Conservation (phyloP, 2,888 invertebrate genomes). For the Ochropleura leucogaster region DNA sequence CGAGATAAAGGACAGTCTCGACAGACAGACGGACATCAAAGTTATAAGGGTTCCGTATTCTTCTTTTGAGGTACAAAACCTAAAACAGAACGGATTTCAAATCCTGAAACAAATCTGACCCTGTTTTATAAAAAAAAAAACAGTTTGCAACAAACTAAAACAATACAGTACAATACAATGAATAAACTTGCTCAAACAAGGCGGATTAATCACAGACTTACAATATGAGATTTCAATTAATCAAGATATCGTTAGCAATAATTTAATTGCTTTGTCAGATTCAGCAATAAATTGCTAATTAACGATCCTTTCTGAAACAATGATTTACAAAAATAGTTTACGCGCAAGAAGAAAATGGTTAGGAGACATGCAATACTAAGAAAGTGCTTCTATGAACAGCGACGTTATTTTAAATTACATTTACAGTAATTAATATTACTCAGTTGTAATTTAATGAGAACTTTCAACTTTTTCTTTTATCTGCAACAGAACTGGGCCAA, state of each 20-base stretch:
- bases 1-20: no score
- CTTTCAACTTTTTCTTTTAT: no score
- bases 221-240: conserved; percentile 25
- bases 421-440: neutral
- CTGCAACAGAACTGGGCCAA: no score
- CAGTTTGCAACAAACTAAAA: neutral
- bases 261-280: conserved; percentile 27
- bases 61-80: no score
- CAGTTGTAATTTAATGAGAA: no score
- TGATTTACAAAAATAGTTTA: conserved; percentile 39
- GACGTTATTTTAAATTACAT: conserved; percentile 14
- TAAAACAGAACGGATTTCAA: neutral
- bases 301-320: conserved; percentile 22
- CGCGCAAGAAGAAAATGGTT: conserved; percentile 32
- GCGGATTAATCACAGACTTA: conserved; percentile 1
- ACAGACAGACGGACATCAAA: no score
- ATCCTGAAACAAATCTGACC: neutral
- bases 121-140: neutral
- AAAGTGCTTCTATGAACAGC: conserved; percentile 30
- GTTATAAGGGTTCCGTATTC: no score
- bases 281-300: conserved; percentile 11
- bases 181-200: neutral
- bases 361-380: conserved; percentile 43
- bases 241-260: conserved; percentile 10
- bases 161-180: neutral